phyloP scores from a whole-genome alignment of 2,113 vertebrate species.

The Coptodon rendalli region DNA sequence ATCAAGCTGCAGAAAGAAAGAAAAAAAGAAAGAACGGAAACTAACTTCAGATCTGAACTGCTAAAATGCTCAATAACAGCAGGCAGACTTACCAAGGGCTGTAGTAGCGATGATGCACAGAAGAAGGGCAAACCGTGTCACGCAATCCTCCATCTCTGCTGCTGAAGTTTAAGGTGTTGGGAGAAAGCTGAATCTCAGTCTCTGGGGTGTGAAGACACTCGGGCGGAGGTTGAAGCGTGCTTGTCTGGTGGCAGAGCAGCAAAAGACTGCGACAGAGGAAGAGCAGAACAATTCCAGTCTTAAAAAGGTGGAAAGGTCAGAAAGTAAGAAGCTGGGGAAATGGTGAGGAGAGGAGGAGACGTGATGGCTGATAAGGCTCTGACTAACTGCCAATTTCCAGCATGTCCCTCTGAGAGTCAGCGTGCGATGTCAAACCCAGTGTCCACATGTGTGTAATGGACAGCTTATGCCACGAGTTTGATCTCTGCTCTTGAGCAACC shows the following conservation, averaged over 20 bases:
- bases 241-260: slow-evolving; percentile 11
- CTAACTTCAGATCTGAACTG: background rate
- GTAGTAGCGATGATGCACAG: slow-evolving; percentile 29
- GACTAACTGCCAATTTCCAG: background rate
- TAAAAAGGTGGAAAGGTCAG: slow-evolving; percentile 21
- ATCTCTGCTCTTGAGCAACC: background rate
- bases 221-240: slow-evolving; percentile 1
- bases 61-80: background rate
- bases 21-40: background rate
- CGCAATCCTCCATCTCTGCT: slow-evolving; percentile 54
- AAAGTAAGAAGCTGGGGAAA: background rate
- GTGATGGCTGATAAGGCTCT: background rate
- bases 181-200: background rate
- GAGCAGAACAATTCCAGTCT: slow-evolving; percentile 29
- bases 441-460: background rate
- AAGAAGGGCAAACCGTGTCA: slow-evolving; percentile 24
- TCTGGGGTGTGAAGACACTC: slow-evolving; percentile 12
- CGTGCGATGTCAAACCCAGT: background rate
- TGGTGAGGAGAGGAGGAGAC: background rate
- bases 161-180: background rate
- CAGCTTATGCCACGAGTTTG: background rate
- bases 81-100: slow-evolving; percentile 55
- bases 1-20: background rate
- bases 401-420: background rate
- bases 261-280: slow-evolving; percentile 21